A percentile compares a stretch with the other conserved stretches of the same genome.
phyloP scores from a whole-genome alignment of 2,888 invertebrate genomes.

The Dryobota labecula region DNA sequence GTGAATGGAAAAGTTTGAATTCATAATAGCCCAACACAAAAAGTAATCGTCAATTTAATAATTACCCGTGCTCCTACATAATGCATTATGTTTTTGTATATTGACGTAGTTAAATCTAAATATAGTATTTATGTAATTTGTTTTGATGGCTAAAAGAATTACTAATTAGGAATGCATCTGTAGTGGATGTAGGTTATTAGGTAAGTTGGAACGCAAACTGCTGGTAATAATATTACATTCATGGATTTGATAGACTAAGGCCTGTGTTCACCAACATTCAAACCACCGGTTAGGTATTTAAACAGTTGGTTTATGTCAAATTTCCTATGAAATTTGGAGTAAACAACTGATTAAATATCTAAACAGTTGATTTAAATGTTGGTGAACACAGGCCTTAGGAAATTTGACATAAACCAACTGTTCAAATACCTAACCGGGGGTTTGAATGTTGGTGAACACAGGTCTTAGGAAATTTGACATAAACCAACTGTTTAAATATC shows the following conservation, averaged over 20 bases:
- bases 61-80: background rate
- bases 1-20: conserved; percentile 35
- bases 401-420: too few relatives aligned
- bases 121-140: background rate
- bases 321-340: too few relatives aligned
- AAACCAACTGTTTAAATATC: too few relatives aligned
- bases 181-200: conserved; percentile 13
- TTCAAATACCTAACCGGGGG: too few relatives aligned
- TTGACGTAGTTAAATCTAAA: conserved; percentile 10
- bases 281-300: too few relatives aligned
- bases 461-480: too few relatives aligned
- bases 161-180: conserved; percentile 19
- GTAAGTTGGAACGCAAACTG: conserved; percentile 28
- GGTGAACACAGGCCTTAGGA: too few relatives aligned
- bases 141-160: background rate
- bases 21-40: background rate
- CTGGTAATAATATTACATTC: conserved; percentile 11
- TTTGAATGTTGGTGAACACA: too few relatives aligned
- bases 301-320: too few relatives aligned
- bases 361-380: too few relatives aligned
- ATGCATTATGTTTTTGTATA: conserved; percentile 15
- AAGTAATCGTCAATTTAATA: background rate
- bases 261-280: too few relatives aligned
- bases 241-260: conserved; percentile 8
- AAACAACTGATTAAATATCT: too few relatives aligned